Evolutionary conservation across 2,888 invertebrate genomes (phyloP), one percentile per base, ranked within the genome.

Genomic region (Abrostola triplasia): DNA sequence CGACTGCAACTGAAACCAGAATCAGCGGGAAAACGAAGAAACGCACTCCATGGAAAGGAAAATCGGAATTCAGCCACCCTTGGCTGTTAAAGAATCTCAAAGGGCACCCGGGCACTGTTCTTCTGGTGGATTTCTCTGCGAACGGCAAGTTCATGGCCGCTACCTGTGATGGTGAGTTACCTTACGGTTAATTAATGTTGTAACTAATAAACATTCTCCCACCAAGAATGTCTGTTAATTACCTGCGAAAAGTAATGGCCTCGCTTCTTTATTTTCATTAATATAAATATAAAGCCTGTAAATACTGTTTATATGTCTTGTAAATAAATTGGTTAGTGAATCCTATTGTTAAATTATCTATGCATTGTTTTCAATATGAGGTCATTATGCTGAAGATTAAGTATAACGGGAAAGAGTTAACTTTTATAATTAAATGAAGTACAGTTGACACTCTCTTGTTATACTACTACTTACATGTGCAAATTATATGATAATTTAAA

Each of bases 141-240:
- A 98, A 98, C 91, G 98, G 97, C 76, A 98, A 98, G 93, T 98
- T 96, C 86, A 95, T 98, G 86, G 97, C 97, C 68, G 97, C 97
- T 67, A 97, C 97, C 85, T 97, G 97, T 81, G 97, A 97, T 95
- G 98, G 98, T 98, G 95, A 95, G 96, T 94, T 64, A 65, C 59
- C 10, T 48, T 67, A 56, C 35, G 35, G 35, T 56, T 8, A 48
- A 12, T 48, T 36, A 60, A 59, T 58, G 36, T 47, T 52, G 57
- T 67, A 61, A 69, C 64, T 67, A 73, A 65, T 70, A 37, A 41
- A 59, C 47, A 67, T 61, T 76, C 66, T 42, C 48, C 55, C 58
- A 44, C 42, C 36, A 40, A 59, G 56, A 69, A 64, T 69, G 57
- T 66, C 38, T 44, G 51, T 64, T 63, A 69, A 58, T 60, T 66